Conservation (phyloP, 1,140 invertebrate species). For the Dolichoris vasculosae region DNA sequence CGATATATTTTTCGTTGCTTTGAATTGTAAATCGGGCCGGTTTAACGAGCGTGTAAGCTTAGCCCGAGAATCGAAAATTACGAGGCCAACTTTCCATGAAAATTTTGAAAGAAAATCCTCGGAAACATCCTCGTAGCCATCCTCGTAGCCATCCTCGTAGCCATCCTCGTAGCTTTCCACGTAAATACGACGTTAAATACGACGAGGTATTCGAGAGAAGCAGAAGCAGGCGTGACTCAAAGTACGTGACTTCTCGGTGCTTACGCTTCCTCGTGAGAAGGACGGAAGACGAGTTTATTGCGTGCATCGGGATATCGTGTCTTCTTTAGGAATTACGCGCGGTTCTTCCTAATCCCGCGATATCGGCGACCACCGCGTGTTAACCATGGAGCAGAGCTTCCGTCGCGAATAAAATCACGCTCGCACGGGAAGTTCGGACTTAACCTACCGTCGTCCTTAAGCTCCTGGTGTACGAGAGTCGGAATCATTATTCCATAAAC, state of each 20-base stretch:
- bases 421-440: too few species aligned
- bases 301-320: neutral
- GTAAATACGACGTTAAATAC: neutral
- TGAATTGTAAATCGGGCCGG: too few species aligned
- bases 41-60: too few species aligned
- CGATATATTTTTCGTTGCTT: too few species aligned
- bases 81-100: too few species aligned
- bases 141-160: too few species aligned
- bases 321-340: neutral
- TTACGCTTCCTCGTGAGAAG: neutral
- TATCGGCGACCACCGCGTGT: neutral
- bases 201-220: neutral
- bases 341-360: neutral
- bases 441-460: too few species aligned
- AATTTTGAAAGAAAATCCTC: too few species aligned
- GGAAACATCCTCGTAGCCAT: too few species aligned
- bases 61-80: too few species aligned
- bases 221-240: neutral
- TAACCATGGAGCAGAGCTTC: too few species aligned
- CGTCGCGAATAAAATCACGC: too few species aligned
- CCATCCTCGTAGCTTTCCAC: neutral
- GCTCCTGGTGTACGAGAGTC: neutral
- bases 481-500: neutral
- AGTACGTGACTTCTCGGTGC: neutral
- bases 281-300: neutral